phyloP scores from a whole-genome alignment of 2,888 invertebrate species.

The Drosophila engyochracea region DNA sequence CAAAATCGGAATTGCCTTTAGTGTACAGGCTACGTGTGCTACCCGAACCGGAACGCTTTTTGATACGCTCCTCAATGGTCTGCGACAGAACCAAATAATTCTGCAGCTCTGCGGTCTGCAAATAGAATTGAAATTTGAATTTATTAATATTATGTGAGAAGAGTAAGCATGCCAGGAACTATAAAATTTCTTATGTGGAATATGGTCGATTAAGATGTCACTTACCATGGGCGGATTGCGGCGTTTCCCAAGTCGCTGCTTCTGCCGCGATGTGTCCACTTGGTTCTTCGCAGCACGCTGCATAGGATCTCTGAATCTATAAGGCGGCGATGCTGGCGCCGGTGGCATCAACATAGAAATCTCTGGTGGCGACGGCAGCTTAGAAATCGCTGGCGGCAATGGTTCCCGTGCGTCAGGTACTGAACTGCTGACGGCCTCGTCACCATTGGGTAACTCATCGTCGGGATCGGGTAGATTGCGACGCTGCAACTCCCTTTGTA shows the following conservation, averaged over 20 bases:
- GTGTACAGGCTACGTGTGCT: slow-evolving; percentile 57
- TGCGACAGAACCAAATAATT: slow-evolving; percentile 29
- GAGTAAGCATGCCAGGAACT: too few relatives aligned
- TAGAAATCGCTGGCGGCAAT: neutral
- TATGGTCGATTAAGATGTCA: neutral
- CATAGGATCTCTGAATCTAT: neutral
- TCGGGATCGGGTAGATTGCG: slow-evolving; percentile 41
- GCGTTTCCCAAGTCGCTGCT: neutral
- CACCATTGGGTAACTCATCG: neutral
- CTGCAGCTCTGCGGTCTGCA: slow-evolving; percentile 36
- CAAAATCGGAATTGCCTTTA: slow-evolving; percentile 49
- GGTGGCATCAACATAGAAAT: neutral
- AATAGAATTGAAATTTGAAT: neutral
- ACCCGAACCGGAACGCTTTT: neutral
- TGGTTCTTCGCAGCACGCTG: neutral
- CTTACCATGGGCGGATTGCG: slow-evolving; percentile 23
- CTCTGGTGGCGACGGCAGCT: neutral
- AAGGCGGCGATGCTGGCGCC: neutral
- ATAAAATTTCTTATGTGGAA: too few relatives aligned
- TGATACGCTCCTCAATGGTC: slow-evolving; percentile 9
- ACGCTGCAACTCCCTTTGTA: slow-evolving; percentile 62
- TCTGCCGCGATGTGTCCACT: neutral
- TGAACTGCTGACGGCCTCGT: neutral
- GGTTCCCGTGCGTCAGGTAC: neutral
- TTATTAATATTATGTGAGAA: neutral